Base-by-base conservation (phyloP, 64 coral and sea anemone species). In the Montipora cactus region DNA sequence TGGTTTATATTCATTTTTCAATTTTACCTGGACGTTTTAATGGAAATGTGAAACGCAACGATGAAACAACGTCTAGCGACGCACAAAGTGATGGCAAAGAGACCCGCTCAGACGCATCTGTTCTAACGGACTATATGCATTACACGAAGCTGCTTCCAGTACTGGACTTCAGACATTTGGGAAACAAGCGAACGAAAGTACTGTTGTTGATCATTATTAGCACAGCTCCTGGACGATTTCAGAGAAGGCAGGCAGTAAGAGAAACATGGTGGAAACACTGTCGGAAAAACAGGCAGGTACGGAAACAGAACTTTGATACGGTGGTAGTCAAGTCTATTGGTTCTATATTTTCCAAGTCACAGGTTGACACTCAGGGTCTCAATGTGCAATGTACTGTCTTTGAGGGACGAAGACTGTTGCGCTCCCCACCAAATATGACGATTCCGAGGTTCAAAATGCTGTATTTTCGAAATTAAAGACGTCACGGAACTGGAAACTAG, bases 181-280 rank as follows among this genome's bases (percentile, higher is more conserved):
- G 80, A 16, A 44, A 14, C 5, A 57, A 61, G 7, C 61, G 44
- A 58, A 10, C 16, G 25, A 44, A 45, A 7, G 9, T 82, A 6
- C 53, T 61, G 11, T 58, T 82, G 10, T 37, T 82, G n/a, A 61
- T 82, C 16, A 61, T 82, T 82, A 21, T 61, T 4, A 45, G 23
- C 22, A 62, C 52, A 37, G 80, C 80, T 23, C 80, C 80, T 13
- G 22, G 2, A 16, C 21, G 23, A 15, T 44, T 16, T 13, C 23
- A 82, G 1, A 59, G 57, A 82, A 61, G 80, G 13, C 20, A 61
- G 55, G 80, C 21, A 10, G 62, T 82, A 25, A 25, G 80, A 6
- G 23, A 59, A 8, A 82, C 80, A 3, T 82, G 80, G 80, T 82
- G 80, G 57, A 82, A 61, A 82, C 53, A 82, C 53, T 82, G 80